phyloP scores from a whole-genome alignment of 1,140 invertebrate species.

The Nomia melanderi region DNA sequence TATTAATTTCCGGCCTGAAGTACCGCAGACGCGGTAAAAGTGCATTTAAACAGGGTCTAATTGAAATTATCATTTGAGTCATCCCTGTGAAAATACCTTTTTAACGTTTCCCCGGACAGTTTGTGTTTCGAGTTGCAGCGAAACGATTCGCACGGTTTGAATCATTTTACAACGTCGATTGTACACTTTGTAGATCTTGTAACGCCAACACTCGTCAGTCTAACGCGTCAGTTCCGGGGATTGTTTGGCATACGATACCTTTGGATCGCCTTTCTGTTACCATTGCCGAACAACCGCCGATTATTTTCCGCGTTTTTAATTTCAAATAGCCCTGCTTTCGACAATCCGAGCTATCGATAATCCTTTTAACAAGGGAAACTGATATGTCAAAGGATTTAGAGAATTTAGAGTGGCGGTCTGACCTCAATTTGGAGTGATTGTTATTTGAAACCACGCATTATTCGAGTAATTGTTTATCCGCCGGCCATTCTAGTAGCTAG shows the following conservation, averaged over 20 bases:
- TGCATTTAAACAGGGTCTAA: too few species aligned
- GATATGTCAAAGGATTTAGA: constrained; percentile 10
- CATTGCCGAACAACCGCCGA: constrained; percentile 23
- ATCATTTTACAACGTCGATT: constrained; percentile 45
- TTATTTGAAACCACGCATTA: background rate
- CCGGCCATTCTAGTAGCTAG: background rate
- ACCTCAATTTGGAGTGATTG: constrained; percentile 6
- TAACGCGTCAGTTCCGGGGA: constrained; percentile 17
- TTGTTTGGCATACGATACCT: constrained; percentile 47
- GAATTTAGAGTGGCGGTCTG: constrained; percentile 45
- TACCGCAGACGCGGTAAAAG: too few species aligned
- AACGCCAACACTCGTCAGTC: constrained; percentile 43
- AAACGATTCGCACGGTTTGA: background rate
- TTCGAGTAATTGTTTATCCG: background rate
- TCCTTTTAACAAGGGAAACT: constrained; percentile 22
- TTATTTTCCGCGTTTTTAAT: constrained; percentile 59
- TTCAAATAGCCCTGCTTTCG: constrained; percentile 24
- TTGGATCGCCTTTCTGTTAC: constrained; percentile 49
- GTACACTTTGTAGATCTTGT: constrained; percentile 51
- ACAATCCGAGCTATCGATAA: constrained; percentile 35
- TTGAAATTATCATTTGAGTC: background rate
- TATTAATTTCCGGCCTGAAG: too few species aligned
- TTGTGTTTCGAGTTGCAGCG: constrained; percentile 24
- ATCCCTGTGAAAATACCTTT: background rate
- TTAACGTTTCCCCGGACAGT: constrained; percentile 31